These are phyloP conservation scores for Gorsachius goisagi DNA, from an alignment of 2,113 vertebrate genomes.

Conservation along the genomic window DNA sequence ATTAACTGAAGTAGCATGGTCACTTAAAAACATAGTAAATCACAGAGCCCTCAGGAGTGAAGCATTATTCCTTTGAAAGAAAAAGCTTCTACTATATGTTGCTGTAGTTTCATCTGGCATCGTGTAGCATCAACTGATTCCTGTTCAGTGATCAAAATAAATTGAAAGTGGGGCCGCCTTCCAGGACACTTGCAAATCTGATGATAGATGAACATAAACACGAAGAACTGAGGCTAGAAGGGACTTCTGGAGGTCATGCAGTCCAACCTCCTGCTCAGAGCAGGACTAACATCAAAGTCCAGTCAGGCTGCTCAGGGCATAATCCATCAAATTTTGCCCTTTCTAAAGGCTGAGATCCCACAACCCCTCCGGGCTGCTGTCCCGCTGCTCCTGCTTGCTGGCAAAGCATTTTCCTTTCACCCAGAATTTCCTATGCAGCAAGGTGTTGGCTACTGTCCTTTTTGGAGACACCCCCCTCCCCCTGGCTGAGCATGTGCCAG, in stretches of 20 bases:
- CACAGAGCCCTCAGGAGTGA: neutral
- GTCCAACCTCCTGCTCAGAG: neutral
- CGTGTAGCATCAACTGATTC: rapidly evolving
- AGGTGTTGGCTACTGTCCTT: neutral
- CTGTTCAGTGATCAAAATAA: neutral
- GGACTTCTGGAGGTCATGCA: neutral
- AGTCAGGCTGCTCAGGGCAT: neutral
- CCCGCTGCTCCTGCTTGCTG: rapidly evolving
- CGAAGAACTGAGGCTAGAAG: neutral
- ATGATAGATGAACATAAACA: neutral
- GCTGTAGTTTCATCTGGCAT: neutral
- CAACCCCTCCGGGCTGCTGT: neutral
- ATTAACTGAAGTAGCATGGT: neutral
- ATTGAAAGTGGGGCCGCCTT: neutral
- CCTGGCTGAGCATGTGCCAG: rapidly evolving
- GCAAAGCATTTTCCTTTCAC: neutral
- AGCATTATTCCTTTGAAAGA: neutral
- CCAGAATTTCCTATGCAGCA: neutral
- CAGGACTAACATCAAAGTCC: neutral
- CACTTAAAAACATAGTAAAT: neutral
- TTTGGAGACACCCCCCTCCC: neutral
- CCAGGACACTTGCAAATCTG: neutral
- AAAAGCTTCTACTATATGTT: neutral
- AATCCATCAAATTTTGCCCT: neutral
- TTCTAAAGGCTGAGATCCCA: neutral